Evolutionary conservation across 2,888 invertebrate genomes (phyloP), one percentile per base, ranked within the genome.

Genomic region (Morpho achilles): DNA sequence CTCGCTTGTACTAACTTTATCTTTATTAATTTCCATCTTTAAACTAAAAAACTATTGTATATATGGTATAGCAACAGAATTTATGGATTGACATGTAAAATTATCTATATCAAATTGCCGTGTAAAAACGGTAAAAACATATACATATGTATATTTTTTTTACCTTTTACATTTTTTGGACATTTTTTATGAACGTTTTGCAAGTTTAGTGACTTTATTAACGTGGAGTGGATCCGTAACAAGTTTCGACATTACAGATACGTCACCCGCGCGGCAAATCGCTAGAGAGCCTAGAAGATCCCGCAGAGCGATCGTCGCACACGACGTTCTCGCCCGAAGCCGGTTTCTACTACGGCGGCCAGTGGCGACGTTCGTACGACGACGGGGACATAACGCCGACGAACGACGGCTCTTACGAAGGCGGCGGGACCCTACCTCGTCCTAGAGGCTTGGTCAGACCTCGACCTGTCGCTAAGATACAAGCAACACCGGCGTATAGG

Each of bases 351-450:
- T 92, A 93, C 64, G 93, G 92, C 63, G 89, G 91, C 0, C 91
- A 93, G 65, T 95, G 94, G 95, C 92, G 94, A 73, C 92, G 96
- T 70, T 95, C 95, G 63, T 96, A 96, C 79, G 97, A 97, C 79
- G 97, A 97, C 76, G 97, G 97, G 16, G 97, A 97, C 80, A 95
- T 97, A 65, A 97, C 97, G 42, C 89, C 89, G 9, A 97, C 97
- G 50, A 97, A 97, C 76, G 97, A 97, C 66, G 77, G 80, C 61
- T 79, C 82, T 0, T 89, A 91, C 69, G 95, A 95, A 69, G 96
- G 96, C 0, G 95, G 96, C 2, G 97, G 97, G 7, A 98, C 98
- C 0, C 82, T 98, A 62, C 97, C 97, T 0, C 93, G 98, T 57
- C 97, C 97, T 5, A 91, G 96, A 65, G 95, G 95, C 0, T 88